Evolutionary conservation across 1,140 invertebrate species (phyloP).

Genomic region (Ridgeia piscesae): DNA sequence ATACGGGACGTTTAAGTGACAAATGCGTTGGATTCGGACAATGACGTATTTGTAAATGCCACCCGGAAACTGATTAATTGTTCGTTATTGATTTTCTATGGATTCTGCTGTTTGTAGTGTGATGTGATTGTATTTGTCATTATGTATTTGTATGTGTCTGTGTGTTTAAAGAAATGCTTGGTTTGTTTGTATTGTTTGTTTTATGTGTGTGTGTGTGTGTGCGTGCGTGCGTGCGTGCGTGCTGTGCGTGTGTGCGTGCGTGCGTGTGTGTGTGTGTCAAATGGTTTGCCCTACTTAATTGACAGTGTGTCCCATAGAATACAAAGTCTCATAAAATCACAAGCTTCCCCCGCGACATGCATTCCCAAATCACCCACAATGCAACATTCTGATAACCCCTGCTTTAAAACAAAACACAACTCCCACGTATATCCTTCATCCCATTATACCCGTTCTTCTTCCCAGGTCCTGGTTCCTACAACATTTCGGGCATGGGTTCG

Average conservation of each 20-base stretch:
- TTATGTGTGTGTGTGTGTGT: too few relatives aligned
- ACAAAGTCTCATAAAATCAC: background rate
- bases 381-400: background rate
- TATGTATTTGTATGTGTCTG: background rate
- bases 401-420: background rate
- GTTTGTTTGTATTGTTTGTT: too few relatives aligned
- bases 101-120: background rate
- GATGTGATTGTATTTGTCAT: background rate
- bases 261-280: background rate
- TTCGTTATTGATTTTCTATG: background rate
- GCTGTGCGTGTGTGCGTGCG: background rate
- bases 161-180: background rate
- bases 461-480: slow-evolving; percentile 55
- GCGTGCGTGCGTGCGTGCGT: too few relatives aligned
- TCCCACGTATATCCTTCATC: background rate
- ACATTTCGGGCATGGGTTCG: slow-evolving; percentile 52
- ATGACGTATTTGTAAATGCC: background rate
- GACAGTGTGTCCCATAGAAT: background rate
- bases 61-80: background rate
- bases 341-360: too few relatives aligned
- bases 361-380: background rate
- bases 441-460: background rate
- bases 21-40: background rate
- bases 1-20: background rate
- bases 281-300: background rate